Base-by-base conservation (phyloP, 1,140 invertebrate genomes). In the Philaenus spumarius region DNA sequence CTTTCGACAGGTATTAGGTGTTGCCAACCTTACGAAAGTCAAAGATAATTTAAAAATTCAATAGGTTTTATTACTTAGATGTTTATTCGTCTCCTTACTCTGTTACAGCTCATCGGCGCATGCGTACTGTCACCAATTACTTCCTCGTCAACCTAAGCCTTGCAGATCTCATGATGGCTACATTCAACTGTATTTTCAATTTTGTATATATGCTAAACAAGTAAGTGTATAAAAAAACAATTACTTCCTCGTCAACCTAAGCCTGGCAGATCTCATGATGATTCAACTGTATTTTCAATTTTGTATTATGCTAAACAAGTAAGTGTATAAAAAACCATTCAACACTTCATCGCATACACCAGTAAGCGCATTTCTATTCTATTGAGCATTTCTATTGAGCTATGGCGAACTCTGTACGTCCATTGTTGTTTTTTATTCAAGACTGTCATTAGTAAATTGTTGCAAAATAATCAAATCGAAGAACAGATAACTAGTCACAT, bases 121-220 rank as follows among this genome's bases (percentile, higher is more conserved):
- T 97, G 93, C 75, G 93, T 51, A 95, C 93, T 0, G 91, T 95
- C 1, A 97, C 93, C 40, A 97, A 97, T 74, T 96, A 95, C 71
- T 95, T 96, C 71, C 75, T 97, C 42, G 86, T 96, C 17, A 97
- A 97, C 71, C 74, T 97, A 26, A 93, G 91, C 59, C 81, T 93
- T 23, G 91, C 94, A n/a, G 93, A 97, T 72, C 80, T 91, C n/a
- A 82, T 95, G 75, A 90, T 95, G 69, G 90, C 93, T 0, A 85
- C 88, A 0, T 76, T 96, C 59, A 97, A 97, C 72, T 93, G 93
- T 61, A 84, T 89, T 61, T 95, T 95, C 75, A 95, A 94, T 73
- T 95, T 91, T 69, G 87, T 86, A 59, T 95, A 91, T 75, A 93
- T 96, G 87, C 62, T 82, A 3, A 78, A 61, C 37, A 61, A 61